Conservation (phyloP, 1,140 invertebrate species). For the Chironomus tepperi region DNA sequence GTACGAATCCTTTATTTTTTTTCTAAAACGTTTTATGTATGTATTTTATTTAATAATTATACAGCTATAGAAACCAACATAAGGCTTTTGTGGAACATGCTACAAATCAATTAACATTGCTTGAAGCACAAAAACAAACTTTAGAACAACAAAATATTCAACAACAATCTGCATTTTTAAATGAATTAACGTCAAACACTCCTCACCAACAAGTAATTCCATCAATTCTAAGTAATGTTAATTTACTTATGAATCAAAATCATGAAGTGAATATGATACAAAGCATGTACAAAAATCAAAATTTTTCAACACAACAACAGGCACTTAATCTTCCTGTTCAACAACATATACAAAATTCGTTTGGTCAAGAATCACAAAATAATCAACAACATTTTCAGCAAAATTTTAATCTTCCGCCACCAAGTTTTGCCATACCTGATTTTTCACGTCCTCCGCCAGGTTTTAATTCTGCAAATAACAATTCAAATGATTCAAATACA, state of each 20-base stretch:
- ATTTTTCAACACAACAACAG: neutral
- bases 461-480: conserved; percentile 48
- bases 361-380: conserved; percentile 28
- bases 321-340: too few species aligned
- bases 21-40: neutral
- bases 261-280: neutral
- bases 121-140: conserved; percentile 69
- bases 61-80: conserved; percentile 82
- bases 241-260: neutral
- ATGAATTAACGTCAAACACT: conserved; percentile 19
- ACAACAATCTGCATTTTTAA: conserved; percentile 38
- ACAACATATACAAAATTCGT: neutral
- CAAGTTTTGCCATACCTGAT: conserved; percentile 58
- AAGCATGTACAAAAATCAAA: conserved; percentile 23
- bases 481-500: conserved; percentile 28
- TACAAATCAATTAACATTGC: conserved; percentile 73
- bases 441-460: conserved; percentile 78
- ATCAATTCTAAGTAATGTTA: conserved; percentile 14
- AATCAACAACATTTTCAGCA: conserved; percentile 23
- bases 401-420: conserved; percentile 35
- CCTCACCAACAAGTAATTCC: conserved; percentile 27
- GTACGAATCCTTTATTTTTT: conserved; percentile 35
- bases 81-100: conserved; percentile 89
- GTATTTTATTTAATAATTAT: conserved; percentile 27
- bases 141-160: conserved; percentile 53